These are phyloP conservation scores for Pampusana beccarii DNA, from an alignment of 2,113 vertebrate species.

Conservation along the genomic window DNA sequence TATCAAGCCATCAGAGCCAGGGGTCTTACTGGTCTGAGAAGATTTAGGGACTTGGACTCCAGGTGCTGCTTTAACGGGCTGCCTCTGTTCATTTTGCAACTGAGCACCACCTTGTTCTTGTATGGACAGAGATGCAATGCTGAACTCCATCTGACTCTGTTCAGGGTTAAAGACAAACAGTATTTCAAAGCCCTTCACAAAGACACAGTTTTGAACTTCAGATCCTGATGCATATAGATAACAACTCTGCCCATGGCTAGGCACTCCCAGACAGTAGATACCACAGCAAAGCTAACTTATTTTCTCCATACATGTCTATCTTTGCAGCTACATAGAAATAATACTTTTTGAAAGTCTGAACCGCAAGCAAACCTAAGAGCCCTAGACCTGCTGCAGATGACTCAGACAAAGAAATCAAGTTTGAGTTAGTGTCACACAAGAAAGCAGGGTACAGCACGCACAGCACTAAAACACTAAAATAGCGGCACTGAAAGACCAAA, in stretches of 20 bases:
- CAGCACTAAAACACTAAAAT: background rate
- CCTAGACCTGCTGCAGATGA: background rate
- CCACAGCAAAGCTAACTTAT: background rate
- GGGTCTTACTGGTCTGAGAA: conserved; percentile 75
- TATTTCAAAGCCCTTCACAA: conserved; percentile 26
- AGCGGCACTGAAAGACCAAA: background rate
- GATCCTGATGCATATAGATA: background rate
- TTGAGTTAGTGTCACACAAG: background rate
- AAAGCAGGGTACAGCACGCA: background rate
- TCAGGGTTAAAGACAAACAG: background rate
- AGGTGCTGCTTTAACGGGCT: conserved; percentile 62
- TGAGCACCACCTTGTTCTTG: conserved; percentile 75
- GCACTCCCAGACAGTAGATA: background rate
- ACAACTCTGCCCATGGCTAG: background rate
- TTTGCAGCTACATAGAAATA: background rate
- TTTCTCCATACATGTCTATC: background rate
- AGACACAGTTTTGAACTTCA: background rate
- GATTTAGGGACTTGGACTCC: conserved; percentile 74
- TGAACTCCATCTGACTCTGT: conserved; percentile 97
- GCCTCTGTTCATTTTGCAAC: conserved; percentile 77
- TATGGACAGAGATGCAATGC: conserved; percentile 76
- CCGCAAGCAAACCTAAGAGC: background rate
- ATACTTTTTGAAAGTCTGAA: background rate
- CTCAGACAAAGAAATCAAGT: background rate
- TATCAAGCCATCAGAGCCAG: conserved; percentile 76